A percentile compares a stretch with the other conserved stretches of the same genome.
Conservation (phyloP, 2,888 invertebrate species). For the Agriopis marginaria region DNA sequence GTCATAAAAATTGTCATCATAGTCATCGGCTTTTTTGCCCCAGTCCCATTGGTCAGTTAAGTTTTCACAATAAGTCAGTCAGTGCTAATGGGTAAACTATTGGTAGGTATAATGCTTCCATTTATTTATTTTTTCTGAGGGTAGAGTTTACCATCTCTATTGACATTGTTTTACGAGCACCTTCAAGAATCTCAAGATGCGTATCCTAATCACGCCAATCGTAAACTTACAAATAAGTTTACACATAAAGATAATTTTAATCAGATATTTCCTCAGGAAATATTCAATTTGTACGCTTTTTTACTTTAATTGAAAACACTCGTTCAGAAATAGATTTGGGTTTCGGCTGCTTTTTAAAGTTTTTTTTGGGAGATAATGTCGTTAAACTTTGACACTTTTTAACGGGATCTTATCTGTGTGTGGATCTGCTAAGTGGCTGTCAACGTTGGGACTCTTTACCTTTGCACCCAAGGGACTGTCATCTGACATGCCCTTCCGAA, state of each 20-base stretch:
- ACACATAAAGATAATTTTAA: slow-evolving; percentile 65
- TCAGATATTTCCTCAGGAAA: slow-evolving; percentile 79
- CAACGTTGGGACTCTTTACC: slow-evolving; percentile 51
- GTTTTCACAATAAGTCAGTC: too few species aligned
- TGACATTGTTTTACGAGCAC: background rate
- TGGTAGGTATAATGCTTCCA: too few species aligned
- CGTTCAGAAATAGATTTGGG: slow-evolving; percentile 52
- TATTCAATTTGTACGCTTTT: slow-evolving; percentile 69
- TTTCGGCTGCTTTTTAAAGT: slow-evolving; percentile 59
- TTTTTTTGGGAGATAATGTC: slow-evolving; percentile 63
- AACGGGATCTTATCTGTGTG: slow-evolving; percentile 63
- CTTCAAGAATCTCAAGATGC: background rate
- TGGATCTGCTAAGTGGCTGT: slow-evolving; percentile 68
- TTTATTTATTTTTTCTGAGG: too few species aligned
- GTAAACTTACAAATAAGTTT: slow-evolving; percentile 58
- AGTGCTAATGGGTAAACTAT: too few species aligned
- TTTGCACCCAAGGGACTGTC: slow-evolving; percentile 43
- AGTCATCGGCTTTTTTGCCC: too few species aligned
- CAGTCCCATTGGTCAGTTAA: too few species aligned
- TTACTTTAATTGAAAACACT: slow-evolving; percentile 77
- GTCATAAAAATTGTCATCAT: too few species aligned
- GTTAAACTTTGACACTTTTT: slow-evolving; percentile 81
- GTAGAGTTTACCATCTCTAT: background rate
- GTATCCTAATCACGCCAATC: slow-evolving; percentile 32
- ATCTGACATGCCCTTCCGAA: slow-evolving; percentile 31